Percentiles rank a stretch among this genome's conserved stretches.
Evolutionary conservation across 2,797 vertebrate genomes (phyloP).

Genomic region (Macropodus opercularis): DNA sequence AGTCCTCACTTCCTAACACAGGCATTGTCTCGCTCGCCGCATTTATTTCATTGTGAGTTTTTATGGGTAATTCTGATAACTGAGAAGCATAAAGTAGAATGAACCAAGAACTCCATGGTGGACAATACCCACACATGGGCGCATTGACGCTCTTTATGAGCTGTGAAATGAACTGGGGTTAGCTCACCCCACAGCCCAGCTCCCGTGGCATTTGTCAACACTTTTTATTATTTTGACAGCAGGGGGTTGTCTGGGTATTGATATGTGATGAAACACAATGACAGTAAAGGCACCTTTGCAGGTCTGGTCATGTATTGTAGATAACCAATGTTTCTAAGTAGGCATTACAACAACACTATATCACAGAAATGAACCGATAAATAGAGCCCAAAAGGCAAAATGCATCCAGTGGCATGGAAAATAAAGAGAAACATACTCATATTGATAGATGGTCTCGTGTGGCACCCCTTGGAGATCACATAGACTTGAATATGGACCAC

Average conservation of each 20-base stretch:
- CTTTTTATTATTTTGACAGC: constrained; percentile 70
- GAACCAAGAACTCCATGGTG: constrained; percentile 45
- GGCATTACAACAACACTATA: constrained; percentile 25
- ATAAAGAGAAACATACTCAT: constrained; percentile 15
- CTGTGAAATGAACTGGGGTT: constrained; percentile 78
- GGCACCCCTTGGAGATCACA: constrained; percentile 9
- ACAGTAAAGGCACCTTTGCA: constrained; percentile 44
- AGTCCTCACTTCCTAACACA: constrained; percentile 58
- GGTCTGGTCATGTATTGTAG: constrained; percentile 40
- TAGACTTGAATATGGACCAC: not conserved
- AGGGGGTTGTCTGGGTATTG: constrained; percentile 50
- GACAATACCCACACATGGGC: constrained; percentile 47
- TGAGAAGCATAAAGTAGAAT: constrained; percentile 43
- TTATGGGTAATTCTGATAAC: constrained; percentile 68
- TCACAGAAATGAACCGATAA: constrained; percentile 43
- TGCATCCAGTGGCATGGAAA: constrained; percentile 22
- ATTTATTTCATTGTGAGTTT: constrained; percentile 65
- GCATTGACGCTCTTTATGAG: constrained; percentile 68
- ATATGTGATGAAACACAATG: constrained; percentile 64
- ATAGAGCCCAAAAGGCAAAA: constrained; percentile 46
- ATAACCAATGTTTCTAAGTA: constrained; percentile 28
- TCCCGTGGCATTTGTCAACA: constrained; percentile 52
- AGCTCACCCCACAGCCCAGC: constrained; percentile 56
- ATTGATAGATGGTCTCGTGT: constrained; percentile 4
- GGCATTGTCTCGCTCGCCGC: constrained; percentile 59